Evolutionary conservation across 2,888 invertebrate genomes (phyloP).

Genomic region (Mactromeris polynyma): DNA sequence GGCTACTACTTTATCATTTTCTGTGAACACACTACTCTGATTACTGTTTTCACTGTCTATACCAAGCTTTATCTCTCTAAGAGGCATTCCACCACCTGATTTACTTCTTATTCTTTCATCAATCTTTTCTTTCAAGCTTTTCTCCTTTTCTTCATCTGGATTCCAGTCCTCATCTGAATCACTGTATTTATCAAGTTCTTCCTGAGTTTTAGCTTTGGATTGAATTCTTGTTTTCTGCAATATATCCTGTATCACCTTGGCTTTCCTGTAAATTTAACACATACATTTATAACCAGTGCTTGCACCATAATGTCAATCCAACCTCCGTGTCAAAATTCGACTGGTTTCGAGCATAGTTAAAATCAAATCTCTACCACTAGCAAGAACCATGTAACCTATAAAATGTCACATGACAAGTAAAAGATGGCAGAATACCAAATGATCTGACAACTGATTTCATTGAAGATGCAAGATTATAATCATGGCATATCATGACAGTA

Average conservation of each 20-base stretch:
- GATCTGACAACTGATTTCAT: too few relatives aligned
- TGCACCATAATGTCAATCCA: background rate
- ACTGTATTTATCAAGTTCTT: conserved; percentile 55
- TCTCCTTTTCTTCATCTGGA: conserved; percentile 52
- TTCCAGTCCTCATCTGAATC: conserved; percentile 60
- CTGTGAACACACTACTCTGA: conserved; percentile 18
- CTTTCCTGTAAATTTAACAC: conserved; percentile 72
- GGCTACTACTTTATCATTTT: conserved; percentile 14
- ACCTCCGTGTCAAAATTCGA: too few relatives aligned
- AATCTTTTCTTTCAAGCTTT: conserved; percentile 50
- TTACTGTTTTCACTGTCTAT: conserved; percentile 27
- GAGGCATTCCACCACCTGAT: conserved; percentile 27
- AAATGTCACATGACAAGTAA: too few relatives aligned
- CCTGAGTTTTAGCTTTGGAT: conserved; percentile 45
- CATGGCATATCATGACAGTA: too few relatives aligned
- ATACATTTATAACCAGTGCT: background rate
- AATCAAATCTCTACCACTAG: too few relatives aligned
- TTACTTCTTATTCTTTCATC: conserved; percentile 44
- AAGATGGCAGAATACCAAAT: too few relatives aligned
- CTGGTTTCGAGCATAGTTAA: too few relatives aligned
- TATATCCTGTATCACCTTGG: conserved; percentile 73
- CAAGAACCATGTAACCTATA: too few relatives aligned
- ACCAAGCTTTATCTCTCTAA: conserved; percentile 27
- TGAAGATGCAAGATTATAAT: too few relatives aligned
- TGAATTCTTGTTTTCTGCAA: conserved; percentile 67